Evolutionary conservation across 2,888 invertebrate genomes (phyloP).

Genomic region (Chaetogeoica ovagalla): DNA sequence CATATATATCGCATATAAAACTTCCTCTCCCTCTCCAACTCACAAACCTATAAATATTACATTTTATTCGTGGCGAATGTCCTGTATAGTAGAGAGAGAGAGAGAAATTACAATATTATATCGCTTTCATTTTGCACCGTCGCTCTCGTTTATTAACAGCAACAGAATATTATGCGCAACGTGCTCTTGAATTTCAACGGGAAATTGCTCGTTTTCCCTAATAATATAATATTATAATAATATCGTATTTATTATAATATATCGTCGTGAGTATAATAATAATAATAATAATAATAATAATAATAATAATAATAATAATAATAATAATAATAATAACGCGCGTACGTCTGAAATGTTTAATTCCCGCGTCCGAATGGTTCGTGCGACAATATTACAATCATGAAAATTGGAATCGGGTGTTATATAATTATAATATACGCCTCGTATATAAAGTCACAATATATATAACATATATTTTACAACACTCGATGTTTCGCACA

Average conservation of each 20-base stretch:
- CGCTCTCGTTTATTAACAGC: conserved; percentile 29
- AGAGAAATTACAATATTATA: conserved; percentile 13
- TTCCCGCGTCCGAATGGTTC: conserved; percentile 14
- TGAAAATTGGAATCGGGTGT: no score
- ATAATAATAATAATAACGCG: no score
- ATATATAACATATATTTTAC: no score
- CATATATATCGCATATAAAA: no score
- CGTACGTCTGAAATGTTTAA: neutral
- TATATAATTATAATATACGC: neutral
- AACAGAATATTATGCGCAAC: neutral
- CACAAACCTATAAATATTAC: no score
- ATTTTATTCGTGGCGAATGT: conserved; percentile 25
- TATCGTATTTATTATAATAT: neutral
- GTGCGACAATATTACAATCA: conserved; percentile 12
- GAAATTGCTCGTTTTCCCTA: conserved; percentile 7
- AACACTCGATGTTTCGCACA: no score
- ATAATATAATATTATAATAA: neutral
- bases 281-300: no score
- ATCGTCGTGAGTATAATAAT: neutral
- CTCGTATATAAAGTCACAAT: conserved; percentile 1
- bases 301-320: no score
- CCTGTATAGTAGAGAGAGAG: conserved; percentile 10
- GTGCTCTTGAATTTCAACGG: neutral
- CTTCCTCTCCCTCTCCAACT: no score
- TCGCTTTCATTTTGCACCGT: conserved; percentile 30